Evolutionary conservation across 1,140 invertebrate species (phyloP).

Genomic region (Aleiodes sp.): DNA sequence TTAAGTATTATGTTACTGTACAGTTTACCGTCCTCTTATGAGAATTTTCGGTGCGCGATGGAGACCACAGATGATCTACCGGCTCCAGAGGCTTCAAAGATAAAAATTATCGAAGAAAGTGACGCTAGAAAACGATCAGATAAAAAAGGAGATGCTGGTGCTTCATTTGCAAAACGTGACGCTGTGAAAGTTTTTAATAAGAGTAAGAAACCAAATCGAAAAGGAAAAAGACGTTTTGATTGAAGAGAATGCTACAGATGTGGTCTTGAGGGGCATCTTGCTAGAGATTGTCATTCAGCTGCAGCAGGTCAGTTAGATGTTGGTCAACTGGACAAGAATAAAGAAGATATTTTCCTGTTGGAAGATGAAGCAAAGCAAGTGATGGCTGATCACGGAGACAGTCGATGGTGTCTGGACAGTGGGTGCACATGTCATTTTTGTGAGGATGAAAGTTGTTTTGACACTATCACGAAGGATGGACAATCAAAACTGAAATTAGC

Average conservation of each 20-base stretch:
- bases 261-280: not conserved
- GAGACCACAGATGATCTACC: not conserved
- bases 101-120: slow-evolving; percentile 7
- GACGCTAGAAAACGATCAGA: not conserved
- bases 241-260: not conserved
- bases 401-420: not conserved
- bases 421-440: not conserved
- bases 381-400: not conserved
- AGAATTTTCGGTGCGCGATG: not conserved
- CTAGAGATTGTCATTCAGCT: not conserved
- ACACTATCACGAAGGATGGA: not conserved
- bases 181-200: not conserved
- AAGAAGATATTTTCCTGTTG: not conserved
- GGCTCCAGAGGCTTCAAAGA: not conserved
- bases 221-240: not conserved
- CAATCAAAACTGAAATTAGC: not conserved
- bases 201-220: not conserved
- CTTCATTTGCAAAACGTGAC: not conserved
- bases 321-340: not conserved
- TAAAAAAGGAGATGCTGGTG: not conserved
- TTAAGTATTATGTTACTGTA: not conserved
- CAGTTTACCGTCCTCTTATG: not conserved
- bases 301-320: not conserved
- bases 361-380: not conserved
- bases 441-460: not conserved